Evolutionary conservation across 2,113 vertebrate genomes (phyloP).

Genomic region (Taurulus bubalis): DNA sequence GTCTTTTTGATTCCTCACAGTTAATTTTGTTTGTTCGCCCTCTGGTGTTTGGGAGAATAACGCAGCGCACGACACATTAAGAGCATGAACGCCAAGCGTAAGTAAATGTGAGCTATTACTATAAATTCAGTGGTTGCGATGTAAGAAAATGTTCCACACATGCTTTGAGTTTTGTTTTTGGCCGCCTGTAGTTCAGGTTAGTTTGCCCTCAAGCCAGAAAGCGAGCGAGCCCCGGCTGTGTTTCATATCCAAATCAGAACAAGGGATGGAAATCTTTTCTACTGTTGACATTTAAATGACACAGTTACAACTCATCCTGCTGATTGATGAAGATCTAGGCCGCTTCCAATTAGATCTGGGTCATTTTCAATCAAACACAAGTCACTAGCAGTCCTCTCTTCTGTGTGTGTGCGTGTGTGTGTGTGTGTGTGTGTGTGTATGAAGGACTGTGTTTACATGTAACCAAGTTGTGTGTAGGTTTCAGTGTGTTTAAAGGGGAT

Average conservation of each 20-base stretch:
- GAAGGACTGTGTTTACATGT: too few relatives aligned
- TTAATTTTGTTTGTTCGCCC: too few relatives aligned
- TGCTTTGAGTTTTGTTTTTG: not conserved
- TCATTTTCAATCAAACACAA: not conserved
- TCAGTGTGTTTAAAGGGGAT: too few relatives aligned
- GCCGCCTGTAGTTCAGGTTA: not conserved
- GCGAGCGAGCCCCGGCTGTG: too few relatives aligned
- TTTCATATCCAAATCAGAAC: not conserved
- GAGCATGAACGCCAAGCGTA: too few relatives aligned
- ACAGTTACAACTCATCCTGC: not conserved
- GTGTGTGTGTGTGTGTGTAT: too few relatives aligned
- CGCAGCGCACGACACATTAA: too few relatives aligned
- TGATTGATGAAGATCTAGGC: conserved; percentile 7
- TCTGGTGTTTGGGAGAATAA: too few relatives aligned
- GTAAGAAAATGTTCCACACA: not conserved
- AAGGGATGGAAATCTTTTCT: not conserved
- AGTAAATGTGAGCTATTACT: not conserved
- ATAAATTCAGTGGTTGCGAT: not conserved
- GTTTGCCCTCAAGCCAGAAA: not conserved
- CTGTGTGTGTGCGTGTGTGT: too few relatives aligned
- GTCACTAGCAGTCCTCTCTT: not conserved
- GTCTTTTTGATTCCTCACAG: too few relatives aligned
- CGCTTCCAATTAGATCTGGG: conserved; percentile 9
- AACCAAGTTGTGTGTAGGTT: too few relatives aligned
- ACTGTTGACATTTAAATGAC: not conserved